Evolutionary conservation across 2,888 invertebrate species (phyloP).

Genomic region (Spilarctia lutea): DNA sequence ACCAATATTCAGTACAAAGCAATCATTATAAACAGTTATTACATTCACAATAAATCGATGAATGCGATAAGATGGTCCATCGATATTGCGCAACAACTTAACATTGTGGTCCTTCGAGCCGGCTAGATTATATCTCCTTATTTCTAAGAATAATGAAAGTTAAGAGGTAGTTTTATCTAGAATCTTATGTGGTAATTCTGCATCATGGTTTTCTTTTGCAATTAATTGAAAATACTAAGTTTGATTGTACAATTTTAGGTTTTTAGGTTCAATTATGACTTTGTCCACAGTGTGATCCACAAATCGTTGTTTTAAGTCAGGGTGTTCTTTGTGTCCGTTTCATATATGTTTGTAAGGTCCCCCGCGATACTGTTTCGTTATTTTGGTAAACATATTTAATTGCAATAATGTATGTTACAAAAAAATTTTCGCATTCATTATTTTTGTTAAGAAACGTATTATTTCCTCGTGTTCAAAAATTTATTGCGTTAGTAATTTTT

Average conservation of each 20-base stretch:
- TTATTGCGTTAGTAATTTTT: neutral
- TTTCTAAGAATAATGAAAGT: neutral
- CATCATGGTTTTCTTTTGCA: neutral
- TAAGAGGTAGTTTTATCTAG: neutral
- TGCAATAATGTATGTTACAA: no score
- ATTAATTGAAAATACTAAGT: neutral
- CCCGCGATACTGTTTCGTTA: no score
- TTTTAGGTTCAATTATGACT: no score
- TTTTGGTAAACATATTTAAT: neutral
- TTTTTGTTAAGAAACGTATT: neutral
- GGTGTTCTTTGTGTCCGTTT: no score
- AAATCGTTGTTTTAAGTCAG: no score
- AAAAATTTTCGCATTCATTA: neutral
- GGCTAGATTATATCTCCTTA: neutral
- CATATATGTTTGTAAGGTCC: no score
- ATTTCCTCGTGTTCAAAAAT: neutral
- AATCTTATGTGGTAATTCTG: neutral
- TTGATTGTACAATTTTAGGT: no score
- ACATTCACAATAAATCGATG: neutral
- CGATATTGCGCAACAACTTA: neutral
- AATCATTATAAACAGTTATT: neutral
- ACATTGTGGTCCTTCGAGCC: neutral
- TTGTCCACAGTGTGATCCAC: no score
- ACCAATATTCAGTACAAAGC: neutral
- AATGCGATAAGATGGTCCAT: neutral